Percentiles rank a stretch among this genome's conserved stretches.
Evolutionary conservation across 2,113 vertebrate genomes (phyloP).

Genomic region (Plectropomus leopardus): DNA sequence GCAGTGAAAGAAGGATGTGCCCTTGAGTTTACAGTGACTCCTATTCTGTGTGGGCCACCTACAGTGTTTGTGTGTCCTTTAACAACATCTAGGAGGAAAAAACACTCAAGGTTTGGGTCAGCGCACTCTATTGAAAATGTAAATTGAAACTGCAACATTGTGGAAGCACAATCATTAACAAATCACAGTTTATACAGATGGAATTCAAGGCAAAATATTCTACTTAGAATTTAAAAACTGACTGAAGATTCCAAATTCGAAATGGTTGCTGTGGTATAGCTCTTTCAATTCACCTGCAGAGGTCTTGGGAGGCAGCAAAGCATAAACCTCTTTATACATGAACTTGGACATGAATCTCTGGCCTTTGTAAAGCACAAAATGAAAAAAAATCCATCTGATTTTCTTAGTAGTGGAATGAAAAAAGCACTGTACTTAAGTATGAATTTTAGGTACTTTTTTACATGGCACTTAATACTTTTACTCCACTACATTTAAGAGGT

Average conservation of each 20-base stretch:
- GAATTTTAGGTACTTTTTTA: no score
- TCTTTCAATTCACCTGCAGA: constrained; percentile 1
- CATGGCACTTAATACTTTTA: no score
- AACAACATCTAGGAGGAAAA: constrained; percentile 30
- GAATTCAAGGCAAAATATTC: constrained; percentile 9
- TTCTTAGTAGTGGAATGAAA: no score
- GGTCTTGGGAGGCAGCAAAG: background rate
- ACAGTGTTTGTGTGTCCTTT: background rate
- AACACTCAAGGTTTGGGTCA: constrained; percentile 27
- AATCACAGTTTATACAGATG: background rate
- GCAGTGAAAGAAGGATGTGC: constrained; percentile 50
- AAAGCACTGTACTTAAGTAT: no score
- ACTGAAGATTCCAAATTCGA: background rate
- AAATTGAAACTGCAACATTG: constrained; percentile 26
- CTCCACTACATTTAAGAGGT: no score
- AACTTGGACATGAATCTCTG: constrained; percentile 12
- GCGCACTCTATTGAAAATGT: constrained; percentile 17
- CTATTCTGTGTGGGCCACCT: background rate
- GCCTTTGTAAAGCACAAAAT: constrained; percentile 19
- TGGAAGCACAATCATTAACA: background rate
- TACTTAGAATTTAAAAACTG: constrained; percentile 5
- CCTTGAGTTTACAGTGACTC: constrained; percentile 56
- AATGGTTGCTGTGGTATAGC: background rate
- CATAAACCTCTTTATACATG: constrained; percentile 7
- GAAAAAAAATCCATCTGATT: constrained; percentile 18